These are phyloP conservation scores for Caenorhabditis uteleia DNA, from an alignment of 2,888 invertebrate species.

Conservation along the genomic window DNA sequence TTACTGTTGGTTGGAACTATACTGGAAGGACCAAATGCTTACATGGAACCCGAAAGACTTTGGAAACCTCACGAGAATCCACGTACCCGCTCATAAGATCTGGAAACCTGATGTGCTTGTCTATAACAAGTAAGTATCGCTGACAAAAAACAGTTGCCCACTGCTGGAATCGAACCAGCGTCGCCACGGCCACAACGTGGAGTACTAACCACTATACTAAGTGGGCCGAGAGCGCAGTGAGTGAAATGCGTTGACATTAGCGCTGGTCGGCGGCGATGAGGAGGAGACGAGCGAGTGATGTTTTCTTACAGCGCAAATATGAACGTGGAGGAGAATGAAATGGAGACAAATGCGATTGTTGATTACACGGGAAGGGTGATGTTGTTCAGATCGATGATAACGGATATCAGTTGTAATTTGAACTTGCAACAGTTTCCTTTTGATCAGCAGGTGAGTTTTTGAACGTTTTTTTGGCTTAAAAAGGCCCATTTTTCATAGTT, in stretches of 20 bases:
- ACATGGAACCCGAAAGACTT: constrained; percentile 63
- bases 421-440: constrained; percentile 64
- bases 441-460: constrained; percentile 51
- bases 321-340: constrained; percentile 67
- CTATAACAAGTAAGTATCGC: constrained; percentile 59
- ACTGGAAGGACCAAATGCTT: constrained; percentile 63
- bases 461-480: too few species aligned
- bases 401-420: constrained; percentile 64
- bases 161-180: constrained; percentile 62
- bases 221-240: constrained; percentile 26
- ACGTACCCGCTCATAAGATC: constrained; percentile 63
- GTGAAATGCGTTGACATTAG: constrained; percentile 2
- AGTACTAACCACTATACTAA: constrained; percentile 67
- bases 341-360: constrained; percentile 67
- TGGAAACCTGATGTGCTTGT: constrained; percentile 68
- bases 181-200: constrained; percentile 66
- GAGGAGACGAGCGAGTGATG: not conserved
- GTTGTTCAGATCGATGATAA: constrained; percentile 64
- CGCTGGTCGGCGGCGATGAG: not conserved
- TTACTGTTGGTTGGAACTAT: constrained; percentile 65
- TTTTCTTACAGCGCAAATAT: constrained; percentile 60
- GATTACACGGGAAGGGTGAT: constrained; percentile 52
- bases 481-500: not conserved
- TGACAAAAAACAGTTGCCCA: constrained; percentile 29
- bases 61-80: constrained; percentile 61